Conservation (phyloP, 2,888 invertebrate species). For the Mimumesa dahlbomi region DNA sequence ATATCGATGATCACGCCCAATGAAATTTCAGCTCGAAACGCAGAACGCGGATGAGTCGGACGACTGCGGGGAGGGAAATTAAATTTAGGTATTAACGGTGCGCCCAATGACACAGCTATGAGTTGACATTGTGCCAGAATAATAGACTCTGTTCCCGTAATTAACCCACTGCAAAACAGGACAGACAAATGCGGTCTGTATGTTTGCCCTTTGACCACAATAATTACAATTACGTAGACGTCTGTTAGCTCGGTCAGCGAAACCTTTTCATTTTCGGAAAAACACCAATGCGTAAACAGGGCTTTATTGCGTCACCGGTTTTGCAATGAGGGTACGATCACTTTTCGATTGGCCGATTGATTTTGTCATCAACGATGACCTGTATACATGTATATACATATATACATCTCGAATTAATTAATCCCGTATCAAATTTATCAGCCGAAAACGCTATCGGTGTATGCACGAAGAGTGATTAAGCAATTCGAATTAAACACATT, state of each 20-base stretch:
- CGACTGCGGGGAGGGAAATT: constrained; percentile 48
- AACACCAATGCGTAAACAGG: constrained; percentile 36
- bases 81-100: constrained; percentile 61
- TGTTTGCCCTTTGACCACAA: constrained; percentile 59
- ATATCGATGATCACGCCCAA: constrained; percentile 33
- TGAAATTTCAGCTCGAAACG: constrained; percentile 39
- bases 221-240: constrained; percentile 64
- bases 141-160: constrained; percentile 62
- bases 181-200: constrained; percentile 53
- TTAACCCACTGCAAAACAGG: constrained; percentile 64
- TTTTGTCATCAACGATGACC: constrained; percentile 29
- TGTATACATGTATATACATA: too few relatives aligned
- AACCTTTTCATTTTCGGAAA: constrained; percentile 53
- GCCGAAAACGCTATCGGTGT: constrained; percentile 17
- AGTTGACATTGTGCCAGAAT: constrained; percentile 62
- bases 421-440: constrained; percentile 11
- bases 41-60: constrained; percentile 19
- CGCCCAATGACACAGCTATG: constrained; percentile 50
- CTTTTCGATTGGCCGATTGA: constrained; percentile 29
- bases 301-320: constrained; percentile 34
- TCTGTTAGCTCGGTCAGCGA: constrained; percentile 40
- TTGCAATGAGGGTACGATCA: constrained; percentile 9
- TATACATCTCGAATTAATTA: constrained; percentile 47
- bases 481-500: constrained; percentile 5
- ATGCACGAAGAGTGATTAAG: constrained; percentile 20